Base-by-base conservation (phyloP, 2,888 invertebrate species). In the Ashinkailepas kermadecensis region DNA sequence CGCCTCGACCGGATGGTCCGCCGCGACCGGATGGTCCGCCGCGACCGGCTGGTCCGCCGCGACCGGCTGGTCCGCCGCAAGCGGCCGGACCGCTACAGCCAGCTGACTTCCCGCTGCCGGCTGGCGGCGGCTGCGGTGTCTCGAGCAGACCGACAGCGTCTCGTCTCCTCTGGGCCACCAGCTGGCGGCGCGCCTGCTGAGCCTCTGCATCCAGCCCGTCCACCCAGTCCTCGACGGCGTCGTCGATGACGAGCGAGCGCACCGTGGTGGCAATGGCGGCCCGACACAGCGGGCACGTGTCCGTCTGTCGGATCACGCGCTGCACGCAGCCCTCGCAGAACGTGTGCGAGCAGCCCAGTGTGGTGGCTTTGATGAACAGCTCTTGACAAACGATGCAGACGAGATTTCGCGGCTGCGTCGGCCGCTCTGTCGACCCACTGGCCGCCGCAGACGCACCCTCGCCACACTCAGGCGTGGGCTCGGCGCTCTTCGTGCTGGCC, bases 201-300 rank as follows among this genome's bases (percentile, higher is more conserved):
- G 54, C 13, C 74, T 54, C 74, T 21, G 11, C 74, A 56, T 74
- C 56, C 56, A 54, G 56, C 1, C 56, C 56, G 74, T 74, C 74
- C 18, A 74, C 54, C 54, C 56, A 74, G 54, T 74, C 74, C 9
- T 13, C 74, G 21, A 74, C 74, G 18, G 56, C 54, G 74, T 74
- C 74, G 56, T 74, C 74, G 74, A 74, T 21, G 74, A 74, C 74
- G 21, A 74, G 74, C 74, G 74, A 54, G 56, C 74, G 74, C 7
- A 74, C 21, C 8, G 56, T 8, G 74, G 56, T 74, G 56, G 54
- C 74, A 9, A 74, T 56, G 10, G 74, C 21, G 1, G 74, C 74
- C 21, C 74, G 74, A 23, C 74, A 74, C 18, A 74, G 56, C 74
- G 74, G 74, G 54, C 74, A 74, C 21, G 18, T 18, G 18, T 74